A percentile compares a stretch with the other conserved stretches of the same genome.
These are phyloP conservation scores for Pomacea maculata DNA, from an alignment of 1,140 invertebrate genomes.

Conservation along the genomic window DNA sequence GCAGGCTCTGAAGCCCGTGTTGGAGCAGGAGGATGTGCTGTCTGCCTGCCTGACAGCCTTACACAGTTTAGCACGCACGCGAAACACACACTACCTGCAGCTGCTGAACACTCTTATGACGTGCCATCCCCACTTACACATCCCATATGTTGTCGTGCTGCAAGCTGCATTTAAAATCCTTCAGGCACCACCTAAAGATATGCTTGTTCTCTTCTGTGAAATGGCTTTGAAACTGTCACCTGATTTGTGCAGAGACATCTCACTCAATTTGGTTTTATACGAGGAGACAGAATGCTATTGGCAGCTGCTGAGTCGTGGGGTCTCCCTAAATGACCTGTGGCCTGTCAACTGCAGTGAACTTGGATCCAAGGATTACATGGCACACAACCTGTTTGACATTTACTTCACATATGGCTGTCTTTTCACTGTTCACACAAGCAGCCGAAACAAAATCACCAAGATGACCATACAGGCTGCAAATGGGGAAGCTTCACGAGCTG, in stretches of 20 bases:
- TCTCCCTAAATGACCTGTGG: constrained; percentile 21
- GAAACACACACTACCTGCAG: constrained; percentile 7
- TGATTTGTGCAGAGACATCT: constrained; percentile 18
- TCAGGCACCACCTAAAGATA: constrained; percentile 19
- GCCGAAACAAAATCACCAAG: constrained; percentile 25
- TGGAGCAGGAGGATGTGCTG: constrained; percentile 4
- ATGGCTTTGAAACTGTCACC: constrained; percentile 15
- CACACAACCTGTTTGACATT: constrained; percentile 24
- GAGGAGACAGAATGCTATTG: constrained; percentile 26
- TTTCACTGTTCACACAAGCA: constrained; percentile 24
- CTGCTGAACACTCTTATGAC: background rate
- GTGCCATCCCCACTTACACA: background rate
- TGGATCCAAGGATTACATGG: constrained; percentile 17
- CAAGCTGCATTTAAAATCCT: constrained; percentile 24
- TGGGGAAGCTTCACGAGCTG: constrained; percentile 16
- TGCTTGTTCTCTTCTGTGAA: constrained; percentile 23
- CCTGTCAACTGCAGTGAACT: constrained; percentile 23
- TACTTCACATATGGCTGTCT: constrained; percentile 25
- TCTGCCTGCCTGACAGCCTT: constrained; percentile 6
- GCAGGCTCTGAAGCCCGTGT: background rate
- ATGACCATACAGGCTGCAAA: constrained; percentile 27
- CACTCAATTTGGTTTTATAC: constrained; percentile 21
- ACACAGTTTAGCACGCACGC: constrained; percentile 1
- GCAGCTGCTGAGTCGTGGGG: constrained; percentile 16
- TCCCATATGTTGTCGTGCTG: constrained; percentile 16